Percentiles rank a stretch among this genome's conserved stretches.
Evolutionary conservation across 2,797 vertebrate species (phyloP).

Genomic region (Mormyrus proboscirostris): DNA sequence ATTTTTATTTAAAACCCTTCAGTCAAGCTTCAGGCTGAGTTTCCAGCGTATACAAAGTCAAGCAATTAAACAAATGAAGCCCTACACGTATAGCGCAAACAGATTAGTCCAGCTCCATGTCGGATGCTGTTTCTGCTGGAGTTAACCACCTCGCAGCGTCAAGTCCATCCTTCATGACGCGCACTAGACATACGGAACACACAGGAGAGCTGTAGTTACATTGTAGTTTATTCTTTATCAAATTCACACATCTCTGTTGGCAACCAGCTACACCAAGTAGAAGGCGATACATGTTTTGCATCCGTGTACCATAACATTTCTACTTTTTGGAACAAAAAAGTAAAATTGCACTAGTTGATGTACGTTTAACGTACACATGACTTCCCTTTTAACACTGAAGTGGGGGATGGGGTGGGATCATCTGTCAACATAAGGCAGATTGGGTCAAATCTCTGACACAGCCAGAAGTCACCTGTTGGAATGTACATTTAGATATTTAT

Average conservation of each 20-base stretch:
- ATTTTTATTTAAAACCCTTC: neutral
- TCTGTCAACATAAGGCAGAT: constrained; percentile 54
- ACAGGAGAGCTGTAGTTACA: constrained; percentile 44
- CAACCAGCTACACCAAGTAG: constrained; percentile 52
- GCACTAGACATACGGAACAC: neutral
- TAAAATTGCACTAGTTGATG: constrained; percentile 78
- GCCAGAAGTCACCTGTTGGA: constrained; percentile 56
- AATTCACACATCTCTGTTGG: constrained; percentile 58
- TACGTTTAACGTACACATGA: constrained; percentile 58
- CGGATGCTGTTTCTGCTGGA: no score
- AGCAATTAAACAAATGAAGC: neutral
- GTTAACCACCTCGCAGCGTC: neutral
- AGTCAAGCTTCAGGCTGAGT: neutral
- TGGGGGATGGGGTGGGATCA: constrained; percentile 42
- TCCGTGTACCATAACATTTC: constrained; percentile 52
- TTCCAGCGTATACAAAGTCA: neutral
- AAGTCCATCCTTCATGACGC: neutral
- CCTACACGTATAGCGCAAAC: neutral
- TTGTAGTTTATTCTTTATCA: constrained; percentile 72
- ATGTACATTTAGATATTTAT: constrained; percentile 62
- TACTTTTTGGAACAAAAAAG: constrained; percentile 57
- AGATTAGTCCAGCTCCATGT: neutral
- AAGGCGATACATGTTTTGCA: constrained; percentile 47
- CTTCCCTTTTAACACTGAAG: constrained; percentile 79
- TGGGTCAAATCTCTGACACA: constrained; percentile 40